Evolutionary conservation across 2,888 invertebrate genomes (phyloP), one percentile per base, ranked within the genome.

Genomic region (Lymantria dispar): DNA sequence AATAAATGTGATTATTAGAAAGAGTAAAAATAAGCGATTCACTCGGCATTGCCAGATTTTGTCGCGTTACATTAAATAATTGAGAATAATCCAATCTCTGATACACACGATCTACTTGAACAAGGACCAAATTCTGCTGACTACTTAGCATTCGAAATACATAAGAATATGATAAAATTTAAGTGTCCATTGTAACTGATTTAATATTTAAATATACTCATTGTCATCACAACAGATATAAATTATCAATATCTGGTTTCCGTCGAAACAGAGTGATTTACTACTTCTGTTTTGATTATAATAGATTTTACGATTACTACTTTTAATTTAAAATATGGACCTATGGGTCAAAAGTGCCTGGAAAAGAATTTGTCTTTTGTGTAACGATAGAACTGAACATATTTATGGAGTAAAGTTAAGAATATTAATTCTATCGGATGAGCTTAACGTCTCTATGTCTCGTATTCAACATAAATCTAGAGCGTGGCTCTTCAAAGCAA

Each of bases 401-500:
- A 58, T 58, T 60, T 54, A 60, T 58, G 52, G 52, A 51, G 43
- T 40, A n/a, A 57, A 54, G 50, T 47, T 47, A 49, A 56, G 60
- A 42, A 42, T 33, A 50, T 52, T 60, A 60, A 64, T 58, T 67
- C 51, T 48, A 54, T 54, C 56, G 53, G 56, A 56, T 44, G 54
- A 70, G 56, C 56, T 56, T n/a, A 40, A 51, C 56, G 68, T 46
- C 76, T 58, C 74, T 83, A 66, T 77, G 80, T 65, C 56, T 76
- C 74, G 57, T 60, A 62, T 56, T 65, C 56, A 73, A 72, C 73
- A 82, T 86, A 85, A 87, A 87, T 87, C 80, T 82, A 81, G 72
- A 68, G 72, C 67, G 71, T 70, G 74, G 66, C 70, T 80, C 83
- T 85, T 90, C 90, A 90, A 91, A 91, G 89, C 72, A 75, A 84